Evolutionary conservation across 2,888 invertebrate species (phyloP).

Genomic region (Leptinotarsa tumamoca): DNA sequence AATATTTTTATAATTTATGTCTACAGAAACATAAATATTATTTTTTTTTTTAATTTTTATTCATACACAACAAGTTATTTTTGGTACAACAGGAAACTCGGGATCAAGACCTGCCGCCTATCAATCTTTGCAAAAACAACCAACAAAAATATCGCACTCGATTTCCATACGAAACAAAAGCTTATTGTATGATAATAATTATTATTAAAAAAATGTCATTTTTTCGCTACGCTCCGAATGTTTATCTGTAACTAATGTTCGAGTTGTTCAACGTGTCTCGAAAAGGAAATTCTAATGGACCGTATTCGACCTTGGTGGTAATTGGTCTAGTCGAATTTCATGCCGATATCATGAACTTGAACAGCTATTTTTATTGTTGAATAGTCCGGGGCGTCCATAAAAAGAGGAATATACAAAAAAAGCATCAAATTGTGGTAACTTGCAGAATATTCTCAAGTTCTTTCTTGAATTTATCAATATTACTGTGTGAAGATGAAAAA

Average conservation of each 20-base stretch:
- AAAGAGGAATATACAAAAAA: no score
- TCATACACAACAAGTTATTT: not conserved
- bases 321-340: not conserved
- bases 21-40: no score
- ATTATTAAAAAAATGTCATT: not conserved
- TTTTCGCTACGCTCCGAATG: not conserved
- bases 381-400: not conserved
- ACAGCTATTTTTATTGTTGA: not conserved
- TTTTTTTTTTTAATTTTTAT: no score
- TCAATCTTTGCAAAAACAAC: not conserved
- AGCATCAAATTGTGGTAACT: no score
- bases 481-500: no score
- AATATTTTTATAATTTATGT: no score
- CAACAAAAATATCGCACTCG: not conserved
- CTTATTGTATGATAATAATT: slow-evolving; percentile 7
- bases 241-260: not conserved
- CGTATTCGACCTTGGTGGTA: not conserved
- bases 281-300: not conserved
- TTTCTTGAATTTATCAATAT: no score
- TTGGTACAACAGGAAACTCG: not conserved
- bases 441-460: no score
- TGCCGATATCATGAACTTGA: not conserved
- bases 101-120: not conserved
- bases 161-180: slow-evolving; percentile 6
- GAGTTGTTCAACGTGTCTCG: not conserved